Conservation (phyloP, 2,888 invertebrate genomes). For the Caenorhabditis becei region DNA sequence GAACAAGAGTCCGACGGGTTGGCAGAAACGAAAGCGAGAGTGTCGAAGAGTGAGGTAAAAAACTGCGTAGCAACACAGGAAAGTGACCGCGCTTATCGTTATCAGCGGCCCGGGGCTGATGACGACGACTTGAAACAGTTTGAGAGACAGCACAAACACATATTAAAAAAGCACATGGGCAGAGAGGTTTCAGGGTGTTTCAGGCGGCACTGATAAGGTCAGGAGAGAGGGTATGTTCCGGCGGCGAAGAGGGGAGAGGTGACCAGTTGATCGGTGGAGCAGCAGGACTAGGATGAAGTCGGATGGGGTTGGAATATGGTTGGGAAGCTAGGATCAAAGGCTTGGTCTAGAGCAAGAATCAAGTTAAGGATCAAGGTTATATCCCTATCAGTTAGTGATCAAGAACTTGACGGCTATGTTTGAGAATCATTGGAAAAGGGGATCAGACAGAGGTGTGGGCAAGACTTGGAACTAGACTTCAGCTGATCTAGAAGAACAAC, state of each 20-base stretch:
- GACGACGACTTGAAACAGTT: constrained; percentile 53
- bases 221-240: background rate
- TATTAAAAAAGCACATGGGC: constrained; percentile 54
- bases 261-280: background rate
- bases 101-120: constrained; percentile 32
- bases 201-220: constrained; percentile 52
- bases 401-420: too few relatives aligned
- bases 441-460: too few relatives aligned
- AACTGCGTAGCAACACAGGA: constrained; percentile 28
- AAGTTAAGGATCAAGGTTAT: too few relatives aligned
- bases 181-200: constrained; percentile 24
- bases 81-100: constrained; percentile 55
- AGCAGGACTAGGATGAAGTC: too few relatives aligned
- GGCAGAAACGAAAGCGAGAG: constrained; percentile 10
- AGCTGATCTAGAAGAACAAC: too few relatives aligned
- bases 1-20: background rate
- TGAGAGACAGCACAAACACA: constrained; percentile 54
- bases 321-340: too few relatives aligned
- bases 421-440: too few relatives aligned
- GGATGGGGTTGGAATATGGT: too few relatives aligned
- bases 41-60: constrained; percentile 53
- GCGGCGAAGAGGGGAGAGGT: too few relatives aligned
- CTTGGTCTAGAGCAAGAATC: too few relatives aligned
- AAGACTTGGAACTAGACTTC: too few relatives aligned
- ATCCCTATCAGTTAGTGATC: too few relatives aligned